phyloP scores from a whole-genome alignment of 2,888 invertebrate species.

The Anthrax anthrax region DNA sequence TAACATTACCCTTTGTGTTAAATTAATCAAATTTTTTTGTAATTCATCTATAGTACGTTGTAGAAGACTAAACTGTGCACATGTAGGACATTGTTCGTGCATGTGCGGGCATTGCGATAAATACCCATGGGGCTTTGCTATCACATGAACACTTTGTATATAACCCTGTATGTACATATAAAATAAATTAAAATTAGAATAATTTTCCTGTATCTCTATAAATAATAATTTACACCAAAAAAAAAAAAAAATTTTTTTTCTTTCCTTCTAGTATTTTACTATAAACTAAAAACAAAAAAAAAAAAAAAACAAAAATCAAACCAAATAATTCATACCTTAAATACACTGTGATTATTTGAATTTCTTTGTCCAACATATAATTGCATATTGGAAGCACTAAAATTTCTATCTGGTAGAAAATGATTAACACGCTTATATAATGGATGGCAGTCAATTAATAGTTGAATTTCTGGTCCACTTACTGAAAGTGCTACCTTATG shows the following conservation, averaged over 20 bases:
- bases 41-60: constrained; percentile 71
- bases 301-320: too few species aligned
- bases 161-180: constrained; percentile 46
- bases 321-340: constrained; percentile 68
- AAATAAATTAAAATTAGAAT: neutral
- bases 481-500: constrained; percentile 73
- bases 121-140: constrained; percentile 74
- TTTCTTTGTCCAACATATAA: constrained; percentile 83
- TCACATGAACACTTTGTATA: constrained; percentile 74
- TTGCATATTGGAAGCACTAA: constrained; percentile 54
- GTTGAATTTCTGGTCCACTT: constrained; percentile 68
- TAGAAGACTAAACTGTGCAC: constrained; percentile 74
- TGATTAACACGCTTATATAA: constrained; percentile 67
- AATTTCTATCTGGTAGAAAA: constrained; percentile 59
- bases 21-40: constrained; percentile 63
- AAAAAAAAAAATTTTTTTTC: too few species aligned
- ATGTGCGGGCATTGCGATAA: constrained; percentile 72
- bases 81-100: constrained; percentile 79
- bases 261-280: too few species aligned
- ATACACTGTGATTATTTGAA: constrained; percentile 60
- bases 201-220: neutral
- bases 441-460: constrained; percentile 76
- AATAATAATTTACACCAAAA: too few species aligned
- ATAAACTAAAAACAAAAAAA: too few species aligned
- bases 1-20: constrained; percentile 61